Conservation (phyloP, 2,797 vertebrate genomes). For the Petrocephalus schoutedeni region DNA sequence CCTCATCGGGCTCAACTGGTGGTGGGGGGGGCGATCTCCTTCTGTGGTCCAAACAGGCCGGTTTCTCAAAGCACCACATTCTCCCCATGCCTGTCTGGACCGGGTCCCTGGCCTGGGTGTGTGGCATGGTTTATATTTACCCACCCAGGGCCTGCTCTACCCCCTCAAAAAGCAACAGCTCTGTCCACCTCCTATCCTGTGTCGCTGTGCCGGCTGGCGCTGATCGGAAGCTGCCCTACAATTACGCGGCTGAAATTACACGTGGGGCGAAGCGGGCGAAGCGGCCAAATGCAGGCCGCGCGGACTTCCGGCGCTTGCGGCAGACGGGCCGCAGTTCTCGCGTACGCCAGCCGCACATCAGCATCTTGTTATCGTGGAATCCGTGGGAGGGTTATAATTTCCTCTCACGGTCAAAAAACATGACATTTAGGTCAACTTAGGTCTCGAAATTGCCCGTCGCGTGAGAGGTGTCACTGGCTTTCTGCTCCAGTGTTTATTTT, state of each 20-base stretch:
- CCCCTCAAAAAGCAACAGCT: slow-evolving; percentile 28
- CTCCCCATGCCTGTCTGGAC: not conserved
- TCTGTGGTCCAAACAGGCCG: not conserved
- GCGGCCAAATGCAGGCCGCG: slow-evolving; percentile 35
- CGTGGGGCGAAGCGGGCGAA: slow-evolving; percentile 51
- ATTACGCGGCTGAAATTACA: slow-evolving; percentile 63
- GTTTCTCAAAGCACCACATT: not conserved
- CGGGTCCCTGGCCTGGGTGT: not conserved
- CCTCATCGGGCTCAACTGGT: not conserved
- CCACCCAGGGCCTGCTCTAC: slow-evolving; percentile 40
- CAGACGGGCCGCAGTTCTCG: not conserved
- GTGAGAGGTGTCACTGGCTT: not conserved
- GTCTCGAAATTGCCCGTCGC: not conserved
- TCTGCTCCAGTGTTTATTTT: not conserved
- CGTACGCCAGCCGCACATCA: not conserved
- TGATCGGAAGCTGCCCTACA: slow-evolving; percentile 56
- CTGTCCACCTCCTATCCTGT: slow-evolving; percentile 44
- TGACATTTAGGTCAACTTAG: not conserved
- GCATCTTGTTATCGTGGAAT: not conserved
- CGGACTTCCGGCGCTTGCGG: not conserved
- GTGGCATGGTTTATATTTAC: slow-evolving; percentile 37
- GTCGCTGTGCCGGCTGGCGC: slow-evolving; percentile 35
- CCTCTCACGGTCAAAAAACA: not conserved
- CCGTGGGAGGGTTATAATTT: not conserved
- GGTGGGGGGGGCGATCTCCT: not conserved